Percentiles rank a stretch among this genome's conserved stretches.
Conservation (phyloP, 1,140 invertebrate species). For the Nasonia giraulti region DNA sequence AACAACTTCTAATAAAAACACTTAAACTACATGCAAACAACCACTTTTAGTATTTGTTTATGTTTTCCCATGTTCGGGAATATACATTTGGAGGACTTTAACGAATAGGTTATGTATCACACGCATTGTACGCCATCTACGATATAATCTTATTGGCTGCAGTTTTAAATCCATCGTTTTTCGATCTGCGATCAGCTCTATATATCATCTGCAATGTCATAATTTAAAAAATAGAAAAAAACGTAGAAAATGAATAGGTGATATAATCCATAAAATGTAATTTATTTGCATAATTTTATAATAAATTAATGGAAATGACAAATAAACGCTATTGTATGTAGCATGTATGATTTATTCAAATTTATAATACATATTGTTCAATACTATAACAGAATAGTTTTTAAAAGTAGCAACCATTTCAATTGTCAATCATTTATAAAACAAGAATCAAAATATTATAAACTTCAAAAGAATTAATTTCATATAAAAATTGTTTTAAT, state of each 20-base stretch:
- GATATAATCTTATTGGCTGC: not conserved
- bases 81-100: not conserved
- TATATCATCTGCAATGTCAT: too few relatives aligned
- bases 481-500: not conserved
- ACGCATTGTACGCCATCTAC: not conserved
- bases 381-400: not conserved
- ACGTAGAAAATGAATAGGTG: too few relatives aligned
- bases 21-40: not conserved
- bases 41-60: not conserved
- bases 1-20: not conserved
- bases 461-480: not conserved
- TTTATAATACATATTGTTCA: slow-evolving; percentile 12
- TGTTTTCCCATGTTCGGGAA: not conserved
- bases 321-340: not conserved
- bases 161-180: not conserved
- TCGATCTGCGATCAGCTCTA: not conserved
- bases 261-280: too few relatives aligned
- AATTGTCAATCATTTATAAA: not conserved
- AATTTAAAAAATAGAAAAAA: not conserved
- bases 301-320: not conserved
- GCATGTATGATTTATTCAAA: slow-evolving; percentile 25
- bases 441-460: not conserved
- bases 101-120: not conserved
- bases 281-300: too few relatives aligned
- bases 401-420: not conserved